These are phyloP conservation scores for Epistrophe eligans DNA, from an alignment of 2,888 invertebrate species.

Conservation along the genomic window DNA sequence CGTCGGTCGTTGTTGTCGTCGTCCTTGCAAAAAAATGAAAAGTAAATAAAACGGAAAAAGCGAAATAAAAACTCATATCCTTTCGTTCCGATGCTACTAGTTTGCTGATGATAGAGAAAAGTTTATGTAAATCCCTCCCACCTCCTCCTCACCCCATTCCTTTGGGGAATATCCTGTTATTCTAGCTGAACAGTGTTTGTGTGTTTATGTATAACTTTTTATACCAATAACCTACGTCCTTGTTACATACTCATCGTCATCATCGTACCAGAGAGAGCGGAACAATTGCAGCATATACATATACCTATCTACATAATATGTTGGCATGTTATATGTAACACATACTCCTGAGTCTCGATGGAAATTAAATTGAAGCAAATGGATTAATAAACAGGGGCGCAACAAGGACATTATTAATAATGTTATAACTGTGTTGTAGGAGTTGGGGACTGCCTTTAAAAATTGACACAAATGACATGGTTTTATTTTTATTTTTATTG, in stretches of 20 bases:
- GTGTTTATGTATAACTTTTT: conserved; percentile 24
- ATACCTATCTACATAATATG: not conserved
- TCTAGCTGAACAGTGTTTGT: conserved; percentile 37
- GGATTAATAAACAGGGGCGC: conserved; percentile 70
- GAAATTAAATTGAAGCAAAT: conserved; percentile 73
- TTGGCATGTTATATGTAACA: conserved; percentile 51
- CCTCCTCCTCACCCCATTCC: not conserved
- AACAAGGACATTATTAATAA: conserved; percentile 59
- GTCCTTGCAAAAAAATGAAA: conserved; percentile 31
- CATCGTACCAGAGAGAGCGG: not conserved
- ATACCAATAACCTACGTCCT: conserved; percentile 56
- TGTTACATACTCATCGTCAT: conserved; percentile 24
- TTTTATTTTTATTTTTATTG: conserved; percentile 24
- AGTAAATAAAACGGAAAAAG: conserved; percentile 22
- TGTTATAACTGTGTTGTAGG: conserved; percentile 21
- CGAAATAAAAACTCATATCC: conserved; percentile 19
- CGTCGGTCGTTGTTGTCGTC: not conserved
- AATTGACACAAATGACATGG: conserved; percentile 42
- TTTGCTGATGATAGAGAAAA: conserved; percentile 56
- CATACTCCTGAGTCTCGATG: conserved; percentile 46
- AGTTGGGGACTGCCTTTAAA: not conserved
- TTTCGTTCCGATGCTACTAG: conserved; percentile 25
- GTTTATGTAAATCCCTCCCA: conserved; percentile 60
- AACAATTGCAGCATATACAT: not conserved
- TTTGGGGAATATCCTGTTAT: conserved; percentile 51